Evolutionary conservation across 1,140 invertebrate genomes (phyloP), one percentile per base, ranked within the genome.

Genomic region (Drosophila neocordata): DNA sequence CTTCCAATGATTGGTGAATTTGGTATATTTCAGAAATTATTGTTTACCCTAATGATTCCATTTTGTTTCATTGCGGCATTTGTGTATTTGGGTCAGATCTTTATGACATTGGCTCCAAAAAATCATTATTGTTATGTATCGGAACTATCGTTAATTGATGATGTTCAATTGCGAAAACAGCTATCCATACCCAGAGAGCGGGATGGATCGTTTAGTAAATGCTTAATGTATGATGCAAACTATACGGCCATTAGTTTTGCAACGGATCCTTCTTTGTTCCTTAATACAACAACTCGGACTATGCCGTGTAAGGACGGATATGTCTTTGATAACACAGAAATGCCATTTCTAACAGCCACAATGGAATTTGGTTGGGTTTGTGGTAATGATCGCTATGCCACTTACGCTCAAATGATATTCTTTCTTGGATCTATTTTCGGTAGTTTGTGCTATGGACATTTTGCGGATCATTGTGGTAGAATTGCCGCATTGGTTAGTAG

Each of bases 311-410:
- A 82, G 6, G 79, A 94, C 66, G 95, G 95, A 1, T 97, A 96
- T 95, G 94, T 94, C 69, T 97, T 95, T 78, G 94, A 95, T 90
- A 93, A 92, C 41, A 94, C 93, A 0, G 94, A 95, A 52, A 93
- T 96, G 52, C 95, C 95, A 0, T 96, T 96, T 74, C 78, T 92
- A 3, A 96, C 96, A 2, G 94, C 96, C 5, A 94, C 96, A 13
- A 95, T 95, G 7, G 95, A 97, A 94, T 91, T 95, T 62, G 93
- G 95, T 77, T 97, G 96, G 96, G 95, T 97, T 24, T 97, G 96
- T 85, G 95, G 96, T 0, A 92, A 96, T 15, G 94, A 94, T 55
- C 94, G 94, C 58, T 92, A 95, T 48, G 93, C 95, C 0, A 94
- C 94, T 1, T 93, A 95, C 4, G 94, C 96, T 0, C 96, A 97